Conservation (phyloP, 2,797 vertebrate species). For the Acanthornis magna region DNA sequence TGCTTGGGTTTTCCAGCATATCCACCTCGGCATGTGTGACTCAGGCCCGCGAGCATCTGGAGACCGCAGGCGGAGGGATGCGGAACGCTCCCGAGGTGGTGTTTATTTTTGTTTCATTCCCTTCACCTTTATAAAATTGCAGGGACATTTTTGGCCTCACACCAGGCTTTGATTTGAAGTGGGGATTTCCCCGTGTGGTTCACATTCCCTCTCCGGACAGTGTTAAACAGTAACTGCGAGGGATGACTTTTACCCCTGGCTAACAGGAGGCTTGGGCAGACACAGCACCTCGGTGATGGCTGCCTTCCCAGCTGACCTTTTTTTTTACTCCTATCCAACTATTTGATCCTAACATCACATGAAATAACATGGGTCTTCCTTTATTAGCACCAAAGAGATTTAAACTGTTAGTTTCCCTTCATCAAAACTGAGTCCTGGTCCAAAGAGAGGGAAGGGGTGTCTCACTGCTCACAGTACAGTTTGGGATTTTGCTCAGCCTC, state of each 20-base stretch:
- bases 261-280: not conserved
- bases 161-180: slow-evolving; percentile 11
- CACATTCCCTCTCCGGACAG: not conserved
- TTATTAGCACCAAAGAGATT: not conserved
- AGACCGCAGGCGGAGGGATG: not conserved
- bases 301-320: not conserved
- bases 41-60: not conserved
- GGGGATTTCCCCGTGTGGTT: slow-evolving; percentile 20
- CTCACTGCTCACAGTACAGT: not conserved
- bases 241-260: not conserved
- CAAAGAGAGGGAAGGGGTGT: not conserved
- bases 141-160: not conserved
- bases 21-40: slow-evolving; percentile 2
- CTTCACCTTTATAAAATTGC: not conserved
- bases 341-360: not conserved
- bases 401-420: not conserved
- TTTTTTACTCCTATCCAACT: not conserved
- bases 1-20: not conserved
- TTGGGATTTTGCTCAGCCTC: not conserved
- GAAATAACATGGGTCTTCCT: not conserved
- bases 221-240: not conserved
- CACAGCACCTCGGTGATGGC: fast-evolving
- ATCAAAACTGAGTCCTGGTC: not conserved
- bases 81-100: fast-evolving
- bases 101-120: slow-evolving; percentile 16